A percentile compares a stretch with the other conserved stretches of the same genome.
Conservation (phyloP, 2,113 vertebrate genomes). For the Myrmophylax atrothorax region DNA sequence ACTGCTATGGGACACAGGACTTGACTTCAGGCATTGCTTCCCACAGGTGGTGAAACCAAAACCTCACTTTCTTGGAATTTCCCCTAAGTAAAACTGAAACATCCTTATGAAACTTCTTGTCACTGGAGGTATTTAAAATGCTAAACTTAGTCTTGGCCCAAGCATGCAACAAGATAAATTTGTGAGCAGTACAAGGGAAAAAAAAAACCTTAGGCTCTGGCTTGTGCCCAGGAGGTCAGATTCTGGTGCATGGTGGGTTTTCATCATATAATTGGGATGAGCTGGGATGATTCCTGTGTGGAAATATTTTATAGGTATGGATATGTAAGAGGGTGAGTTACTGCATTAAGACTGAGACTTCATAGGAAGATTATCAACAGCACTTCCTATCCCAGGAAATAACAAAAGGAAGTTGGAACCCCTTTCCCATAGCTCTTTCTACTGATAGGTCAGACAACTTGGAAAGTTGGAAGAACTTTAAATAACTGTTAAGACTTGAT, state of each 20-base stretch:
- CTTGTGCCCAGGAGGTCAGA: not conserved
- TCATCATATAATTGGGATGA: accelerated
- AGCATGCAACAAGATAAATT: not conserved
- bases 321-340: not conserved
- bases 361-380: not conserved
- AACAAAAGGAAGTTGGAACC: not conserved
- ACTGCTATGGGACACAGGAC: not conserved
- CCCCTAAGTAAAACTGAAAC: not conserved
- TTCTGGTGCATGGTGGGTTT: not conserved
- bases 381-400: not conserved
- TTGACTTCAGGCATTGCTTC: not conserved
- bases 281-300: not conserved
- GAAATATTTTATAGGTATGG: not conserved
- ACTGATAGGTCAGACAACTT: not conserved
- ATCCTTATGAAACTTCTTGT: not conserved
- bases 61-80: not conserved
- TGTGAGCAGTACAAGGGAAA: not conserved
- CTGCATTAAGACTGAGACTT: not conserved
- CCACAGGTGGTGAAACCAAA: not conserved
- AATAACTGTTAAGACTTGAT: not conserved
- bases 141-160: not conserved
- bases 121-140: not conserved
- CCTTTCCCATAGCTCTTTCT: not conserved
- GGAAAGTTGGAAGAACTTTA: not conserved
- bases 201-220: not conserved